Conservation (phyloP, 64 coral and sea anemone genomes). For the Hydrozoanthus tunicans region DNA sequence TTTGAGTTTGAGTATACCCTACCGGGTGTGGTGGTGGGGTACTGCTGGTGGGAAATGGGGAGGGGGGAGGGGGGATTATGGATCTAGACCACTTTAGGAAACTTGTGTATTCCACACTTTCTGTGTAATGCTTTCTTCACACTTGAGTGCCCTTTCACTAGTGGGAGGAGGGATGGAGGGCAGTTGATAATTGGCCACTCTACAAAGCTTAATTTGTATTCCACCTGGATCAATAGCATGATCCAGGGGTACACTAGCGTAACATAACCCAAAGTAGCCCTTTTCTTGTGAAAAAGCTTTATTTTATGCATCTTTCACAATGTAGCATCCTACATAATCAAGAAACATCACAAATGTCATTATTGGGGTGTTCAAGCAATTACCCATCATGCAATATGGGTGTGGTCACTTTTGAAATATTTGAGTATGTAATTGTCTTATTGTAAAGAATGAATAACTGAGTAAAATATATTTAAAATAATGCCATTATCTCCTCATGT, state of each 20-base stretch:
- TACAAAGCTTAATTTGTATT: not conserved
- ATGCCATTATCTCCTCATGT: constrained; percentile 12
- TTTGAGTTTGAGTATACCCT: no score
- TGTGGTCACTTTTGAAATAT: constrained; percentile 1
- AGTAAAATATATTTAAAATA: not conserved
- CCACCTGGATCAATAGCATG: not conserved
- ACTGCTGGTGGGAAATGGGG: no score
- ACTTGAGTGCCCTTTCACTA: no score
- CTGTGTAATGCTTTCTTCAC: no score
- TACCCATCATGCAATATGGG: not conserved
- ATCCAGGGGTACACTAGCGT: not conserved
- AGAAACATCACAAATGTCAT: not conserved
- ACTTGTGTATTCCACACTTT: no score
- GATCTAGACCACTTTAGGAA: no score
- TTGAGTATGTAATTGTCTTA: not conserved
- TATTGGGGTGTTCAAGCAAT: not conserved
- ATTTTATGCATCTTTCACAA: constrained; percentile 12
- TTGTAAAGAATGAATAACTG: not conserved
- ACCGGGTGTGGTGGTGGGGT: no score
- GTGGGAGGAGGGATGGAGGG: no score
- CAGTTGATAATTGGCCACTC: no score
- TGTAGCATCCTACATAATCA: constrained; percentile 6
- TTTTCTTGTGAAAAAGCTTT: not conserved
- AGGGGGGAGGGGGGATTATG: no score
- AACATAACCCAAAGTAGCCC: not conserved